Base-by-base conservation (phyloP, 1,140 invertebrate genomes). In the Drosophila ananassae region DNA sequence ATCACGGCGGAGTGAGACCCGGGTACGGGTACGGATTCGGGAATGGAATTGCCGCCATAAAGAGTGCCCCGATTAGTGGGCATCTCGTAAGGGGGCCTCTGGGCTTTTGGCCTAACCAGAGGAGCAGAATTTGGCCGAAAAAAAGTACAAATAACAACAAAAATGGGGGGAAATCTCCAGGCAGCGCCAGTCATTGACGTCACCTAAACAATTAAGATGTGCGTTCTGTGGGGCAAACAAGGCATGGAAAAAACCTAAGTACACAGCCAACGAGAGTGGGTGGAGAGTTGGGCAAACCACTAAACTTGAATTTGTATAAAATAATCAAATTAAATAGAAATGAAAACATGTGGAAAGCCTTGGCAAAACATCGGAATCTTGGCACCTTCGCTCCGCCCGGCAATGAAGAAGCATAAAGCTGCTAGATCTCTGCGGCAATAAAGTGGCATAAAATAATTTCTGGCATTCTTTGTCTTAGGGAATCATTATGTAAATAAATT, bases 401-500 rank as follows among this genome's bases (percentile, higher is more conserved):
- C 34, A 32, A 22, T 44, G 44, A 68, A 54, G 61, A 50, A 21
- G 57, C 17, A 37, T 52, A 79, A 53, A 53, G 41, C 44, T 4
- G 46, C 50, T 21, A 80, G 73, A 76, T 75, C 63, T 41, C 48
- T 13, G 53, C 67, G 83, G 72, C 73, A 53, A 89, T 89, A 87
- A 89, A 89, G 58, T 73, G 83, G 69, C 78, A 87, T 87, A 72
- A 89, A 87, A 87, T 89, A 87, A 87, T 87, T 75, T 87, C 83
- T 57, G 76, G 71, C 83, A 82, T 87, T 83, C 82, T 89, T 87
- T 87, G 82, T 89, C 79, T 89, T 76, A 64, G 79, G 68, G 74
- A 68, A 89, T 89, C 79, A 87, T 87, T 89, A 89, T 87, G 83
- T 83, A 87, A 87, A 87, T 87, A 87, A 87, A 87, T 87, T 87